These are phyloP conservation scores for Dendroctonus ponderosae DNA, from an alignment of 1,140 invertebrate species.

Conservation along the genomic window DNA sequence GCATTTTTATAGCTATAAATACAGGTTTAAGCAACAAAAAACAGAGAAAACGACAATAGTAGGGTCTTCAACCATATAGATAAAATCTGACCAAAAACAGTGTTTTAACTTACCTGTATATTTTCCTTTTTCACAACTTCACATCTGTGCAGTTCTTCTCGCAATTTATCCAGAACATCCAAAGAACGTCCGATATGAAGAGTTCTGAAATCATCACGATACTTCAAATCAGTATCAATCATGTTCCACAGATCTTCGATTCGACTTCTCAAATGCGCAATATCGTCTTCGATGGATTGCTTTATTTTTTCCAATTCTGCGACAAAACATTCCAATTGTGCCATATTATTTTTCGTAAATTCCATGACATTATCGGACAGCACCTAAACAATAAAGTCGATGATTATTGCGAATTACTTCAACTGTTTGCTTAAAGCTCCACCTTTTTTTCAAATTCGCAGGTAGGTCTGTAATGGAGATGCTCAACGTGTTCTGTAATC, in stretches of 20 bases:
- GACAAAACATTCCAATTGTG: slow-evolving; percentile 51
- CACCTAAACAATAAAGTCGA: slow-evolving; percentile 37
- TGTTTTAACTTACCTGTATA: slow-evolving; percentile 51
- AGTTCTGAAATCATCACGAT: slow-evolving; percentile 55
- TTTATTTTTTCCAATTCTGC: slow-evolving; percentile 42
- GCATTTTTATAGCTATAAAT: not conserved
- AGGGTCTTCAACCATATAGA: not conserved
- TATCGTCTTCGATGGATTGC: slow-evolving; percentile 36
- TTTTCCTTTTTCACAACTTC: slow-evolving; percentile 64
- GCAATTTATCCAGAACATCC: slow-evolving; percentile 55
- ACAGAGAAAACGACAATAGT: not conserved
- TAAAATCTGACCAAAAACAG: not conserved
- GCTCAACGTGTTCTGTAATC: slow-evolving; percentile 58
- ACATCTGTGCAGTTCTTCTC: slow-evolving; percentile 62
- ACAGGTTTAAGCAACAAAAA: not conserved
- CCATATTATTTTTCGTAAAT: slow-evolving; percentile 58
- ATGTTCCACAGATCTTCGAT: slow-evolving; percentile 61
- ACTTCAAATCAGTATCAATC: slow-evolving; percentile 58
- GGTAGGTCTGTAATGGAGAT: slow-evolving; percentile 55
- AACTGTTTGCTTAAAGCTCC: not conserved
- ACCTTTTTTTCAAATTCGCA: slow-evolving; percentile 55
- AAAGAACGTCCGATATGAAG: slow-evolving; percentile 55
- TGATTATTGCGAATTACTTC: not conserved
- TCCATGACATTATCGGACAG: slow-evolving; percentile 56
- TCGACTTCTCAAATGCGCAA: slow-evolving; percentile 54